Conservation (phyloP, 2,888 invertebrate genomes). For the Lissocephala sabroskyi region DNA sequence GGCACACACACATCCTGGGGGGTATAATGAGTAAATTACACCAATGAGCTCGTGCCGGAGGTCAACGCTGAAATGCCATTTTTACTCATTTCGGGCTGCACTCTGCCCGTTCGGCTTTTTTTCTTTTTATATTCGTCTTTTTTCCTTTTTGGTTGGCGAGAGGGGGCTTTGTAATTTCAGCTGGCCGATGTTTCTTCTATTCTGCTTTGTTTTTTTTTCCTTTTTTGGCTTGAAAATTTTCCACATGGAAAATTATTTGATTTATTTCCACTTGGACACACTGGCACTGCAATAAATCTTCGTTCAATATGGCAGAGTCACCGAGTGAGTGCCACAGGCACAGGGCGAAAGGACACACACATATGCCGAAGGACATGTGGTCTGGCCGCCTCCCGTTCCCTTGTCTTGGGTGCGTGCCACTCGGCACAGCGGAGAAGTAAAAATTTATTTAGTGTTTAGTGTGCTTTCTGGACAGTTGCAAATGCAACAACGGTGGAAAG, state of each 20-base stretch:
- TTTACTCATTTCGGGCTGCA: conserved; percentile 27
- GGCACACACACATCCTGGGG: conserved; percentile 11
- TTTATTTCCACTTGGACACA: conserved; percentile 69
- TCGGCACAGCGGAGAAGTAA: conserved; percentile 57
- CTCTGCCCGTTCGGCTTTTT: conserved; percentile 47
- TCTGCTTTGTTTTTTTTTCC: conserved; percentile 9
- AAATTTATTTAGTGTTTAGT: conserved; percentile 64
- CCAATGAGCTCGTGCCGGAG: conserved; percentile 41
- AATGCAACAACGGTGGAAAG: conserved; percentile 21
- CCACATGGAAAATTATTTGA: conserved; percentile 70
- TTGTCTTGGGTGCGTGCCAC: conserved; percentile 38
- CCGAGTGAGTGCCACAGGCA: conserved; percentile 16
- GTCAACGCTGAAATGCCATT: conserved; percentile 22
- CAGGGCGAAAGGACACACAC: conserved; percentile 14
- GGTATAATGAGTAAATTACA: conserved; percentile 67
- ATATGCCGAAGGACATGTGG: conserved; percentile 28
- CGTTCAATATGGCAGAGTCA: conserved; percentile 64
- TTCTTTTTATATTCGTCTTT: conserved; percentile 17
- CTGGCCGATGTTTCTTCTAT: conserved; percentile 12
- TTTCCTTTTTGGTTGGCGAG: conserved; percentile 14
- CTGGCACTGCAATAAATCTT: conserved; percentile 69
- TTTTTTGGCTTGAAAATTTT: conserved; percentile 48
- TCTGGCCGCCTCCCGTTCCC: conserved; percentile 6
- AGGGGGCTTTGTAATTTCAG: conserved; percentile 36
- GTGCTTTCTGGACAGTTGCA: conserved; percentile 49